Evolutionary conservation across 2,797 vertebrate species (phyloP).

Genomic region (Coranthus polyacanthus): DNA sequence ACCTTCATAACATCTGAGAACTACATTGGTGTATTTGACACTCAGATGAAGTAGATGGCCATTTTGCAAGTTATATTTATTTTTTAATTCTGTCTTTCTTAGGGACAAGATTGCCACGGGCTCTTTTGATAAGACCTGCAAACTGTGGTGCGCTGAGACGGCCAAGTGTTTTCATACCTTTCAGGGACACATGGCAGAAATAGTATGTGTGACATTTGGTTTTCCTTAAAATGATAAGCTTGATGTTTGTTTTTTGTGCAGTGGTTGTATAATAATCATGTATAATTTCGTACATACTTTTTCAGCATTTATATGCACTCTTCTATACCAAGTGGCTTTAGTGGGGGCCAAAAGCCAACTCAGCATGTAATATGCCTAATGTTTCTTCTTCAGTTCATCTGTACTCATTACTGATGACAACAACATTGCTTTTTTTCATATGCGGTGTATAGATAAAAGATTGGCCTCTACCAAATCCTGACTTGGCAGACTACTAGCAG

Average conservation of each 20-base stretch:
- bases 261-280: not conserved
- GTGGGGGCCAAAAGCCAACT: not conserved
- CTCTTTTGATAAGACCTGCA: conserved; percentile 98
- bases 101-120: conserved; percentile 98
- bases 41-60: not conserved
- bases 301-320: too few relatives aligned
- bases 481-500: not conserved
- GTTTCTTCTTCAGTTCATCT: not conserved
- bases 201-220: conserved; percentile 84
- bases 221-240: too few relatives aligned
- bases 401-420: too few relatives aligned
- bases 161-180: conserved; percentile 95
- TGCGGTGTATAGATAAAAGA: not conserved
- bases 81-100: conserved; percentile 23
- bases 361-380: conserved; percentile 7
- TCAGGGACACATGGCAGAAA: conserved; percentile 92
- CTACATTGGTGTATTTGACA: conserved; percentile 6
- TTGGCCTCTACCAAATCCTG: not conserved
- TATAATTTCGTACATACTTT: too few relatives aligned
- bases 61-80: not conserved
- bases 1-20: not conserved
- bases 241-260: not conserved
- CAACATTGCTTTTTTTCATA: not conserved
- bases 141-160: conserved; percentile 93
- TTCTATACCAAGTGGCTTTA: too few relatives aligned